Evolutionary conservation across 1,140 invertebrate genomes (phyloP), one percentile per base, ranked within the genome.

Genomic region (Agrypnia vestita): DNA sequence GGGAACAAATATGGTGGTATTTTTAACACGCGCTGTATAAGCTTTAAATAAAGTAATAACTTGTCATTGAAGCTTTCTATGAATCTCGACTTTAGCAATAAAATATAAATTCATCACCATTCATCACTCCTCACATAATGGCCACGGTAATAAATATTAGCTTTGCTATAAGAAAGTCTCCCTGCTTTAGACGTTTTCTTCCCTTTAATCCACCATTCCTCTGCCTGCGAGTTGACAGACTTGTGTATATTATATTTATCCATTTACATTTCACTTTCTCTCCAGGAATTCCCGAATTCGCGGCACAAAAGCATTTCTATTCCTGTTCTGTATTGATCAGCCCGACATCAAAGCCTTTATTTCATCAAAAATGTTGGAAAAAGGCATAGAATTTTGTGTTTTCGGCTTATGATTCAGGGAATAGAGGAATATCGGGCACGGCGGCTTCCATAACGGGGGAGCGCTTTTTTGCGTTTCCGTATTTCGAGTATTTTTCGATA

Each of bases 331-430:
- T 35, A 64, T 64, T 43, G 61, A 64, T 64, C 61, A 43, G 61
- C 25, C 61, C 12, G 61, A 64, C 61, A 64, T 64, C 61, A 64
- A 64, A 64, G 21, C 10, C 61, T 64, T 44, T 64, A 64, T 64
- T 64, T 35, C 61, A 43, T 64, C 61, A 64, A 64, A 64, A 19
- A 19, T 7, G 13, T 62, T 21, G 17, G 15, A 19, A 62, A 64
- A 64, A 64, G 61, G 61, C 61, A 64, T 64, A 12, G 61, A 64
- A 64, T 35, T 64, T 64, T 44, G 10, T 43, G 13, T 43, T 64
- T 25, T 64, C 61, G 25, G 61, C 19, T 64, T 64, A 64, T 64
- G 61, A 64, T 64, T 64, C 13, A 12, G 61, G 25, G 35, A 12
- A 62, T 6, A 25, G 25, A 25, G 8, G 25, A 21, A n/a, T 21